Evolutionary conservation across 1,140 invertebrate genomes (phyloP).

Genomic region (Orius insidiosus): DNA sequence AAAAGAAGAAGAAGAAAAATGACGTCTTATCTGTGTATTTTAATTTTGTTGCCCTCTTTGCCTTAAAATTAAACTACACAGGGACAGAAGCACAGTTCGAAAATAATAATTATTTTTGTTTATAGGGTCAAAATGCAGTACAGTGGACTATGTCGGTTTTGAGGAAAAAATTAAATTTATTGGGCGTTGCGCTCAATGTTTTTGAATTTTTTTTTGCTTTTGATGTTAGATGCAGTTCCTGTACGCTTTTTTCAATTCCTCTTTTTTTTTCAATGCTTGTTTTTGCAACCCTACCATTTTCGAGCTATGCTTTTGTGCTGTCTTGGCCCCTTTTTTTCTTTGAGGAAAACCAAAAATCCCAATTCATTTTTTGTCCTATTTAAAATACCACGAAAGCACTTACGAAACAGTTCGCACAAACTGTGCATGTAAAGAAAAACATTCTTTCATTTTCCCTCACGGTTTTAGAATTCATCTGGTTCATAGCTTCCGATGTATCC

Average conservation of each 20-base stretch:
- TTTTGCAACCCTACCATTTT: slow-evolving; percentile 18
- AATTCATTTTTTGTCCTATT: not conserved
- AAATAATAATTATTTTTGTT: slow-evolving; percentile 10
- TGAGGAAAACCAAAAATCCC: not conserved
- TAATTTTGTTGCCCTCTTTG: not conserved
- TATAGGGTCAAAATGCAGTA: not conserved
- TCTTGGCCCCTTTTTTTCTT: not conserved
- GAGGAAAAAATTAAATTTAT: slow-evolving; percentile 24
- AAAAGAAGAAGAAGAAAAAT: slow-evolving; percentile 6
- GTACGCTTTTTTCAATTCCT: slow-evolving; percentile 15
- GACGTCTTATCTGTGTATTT: slow-evolving; percentile 3
- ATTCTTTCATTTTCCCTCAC: too few species aligned
- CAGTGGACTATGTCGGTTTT: slow-evolving; percentile 2
- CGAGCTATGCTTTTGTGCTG: slow-evolving; percentile 20
- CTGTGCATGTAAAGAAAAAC: too few species aligned
- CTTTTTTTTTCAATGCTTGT: slow-evolving; percentile 11
- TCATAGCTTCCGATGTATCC: too few species aligned
- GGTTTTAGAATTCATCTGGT: too few species aligned
- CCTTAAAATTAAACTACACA: not conserved
- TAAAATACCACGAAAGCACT: too few species aligned
- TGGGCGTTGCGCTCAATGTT: slow-evolving; percentile 23
- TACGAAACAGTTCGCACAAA: too few species aligned
- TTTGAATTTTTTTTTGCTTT: slow-evolving; percentile 11
- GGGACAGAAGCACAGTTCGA: slow-evolving; percentile 19
- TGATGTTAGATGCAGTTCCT: slow-evolving; percentile 11